Base-by-base conservation (phyloP, 2,113 vertebrate genomes). In the Agapornis roseicollis region DNA sequence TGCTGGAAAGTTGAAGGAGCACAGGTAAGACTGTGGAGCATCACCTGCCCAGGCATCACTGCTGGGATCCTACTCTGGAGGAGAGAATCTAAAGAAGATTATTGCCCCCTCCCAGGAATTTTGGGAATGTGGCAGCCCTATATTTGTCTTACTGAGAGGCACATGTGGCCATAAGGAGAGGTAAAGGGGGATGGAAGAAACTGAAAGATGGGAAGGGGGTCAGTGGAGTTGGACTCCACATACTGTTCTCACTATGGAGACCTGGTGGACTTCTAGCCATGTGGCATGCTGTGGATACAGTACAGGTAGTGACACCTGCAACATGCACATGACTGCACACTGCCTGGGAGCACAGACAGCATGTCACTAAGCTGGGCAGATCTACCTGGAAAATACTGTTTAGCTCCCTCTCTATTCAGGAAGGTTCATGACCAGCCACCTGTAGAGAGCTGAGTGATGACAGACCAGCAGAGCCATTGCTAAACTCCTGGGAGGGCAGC, bases 401-500 rank as follows among this genome's bases (percentile, higher is more conserved):
- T 49, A 66, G 11, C 7, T 35, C 5, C 8, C 10, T 3, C 5
- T 20, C 9, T 7, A 42, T 39, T 31, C 37, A 71, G 70, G 55
- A 35, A 70, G 39, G 37, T 14, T 91, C 20, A 28, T 2, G 7
- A 64, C 31, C 22, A 64, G 24, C 7, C 33, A 22, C 33, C 27
- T 64, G 49, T 7, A 85, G 70, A 35, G n/a, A 76, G 71, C 10
- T 0, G 9, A 41, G 44, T 4, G 28, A 41, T 33, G 22, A 65
- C 65, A 46, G 82, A 74, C 3, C 77, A 64, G 33, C 60, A 66
- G n/a, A 84, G 33, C 4, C 20, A 74, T 11, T 1, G 2, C 35
- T 6, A 2, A 29, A 35, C 18, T 89, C 6, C 47, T 20, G 13
- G 10, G 10, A 14, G 4, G 4, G 4, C 0, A 0, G 64, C 50